Conservation (phyloP, 2,797 vertebrate genomes). For the Moxostoma hubbsi region DNA sequence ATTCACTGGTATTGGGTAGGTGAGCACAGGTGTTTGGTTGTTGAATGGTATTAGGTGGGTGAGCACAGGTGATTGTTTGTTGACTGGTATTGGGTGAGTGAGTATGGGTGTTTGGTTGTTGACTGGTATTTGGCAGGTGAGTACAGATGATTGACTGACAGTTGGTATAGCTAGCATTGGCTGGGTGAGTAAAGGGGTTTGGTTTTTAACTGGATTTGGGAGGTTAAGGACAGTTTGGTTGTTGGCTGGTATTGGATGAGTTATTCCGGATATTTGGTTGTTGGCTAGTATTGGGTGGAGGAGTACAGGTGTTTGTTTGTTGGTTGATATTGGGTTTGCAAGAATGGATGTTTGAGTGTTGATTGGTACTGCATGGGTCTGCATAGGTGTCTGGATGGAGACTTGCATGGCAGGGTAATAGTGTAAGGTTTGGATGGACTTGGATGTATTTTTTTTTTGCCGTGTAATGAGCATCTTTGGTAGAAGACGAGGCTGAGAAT, state of each 20-base stretch:
- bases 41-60: background rate
- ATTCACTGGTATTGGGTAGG: background rate
- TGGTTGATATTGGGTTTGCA: background rate
- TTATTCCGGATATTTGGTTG: background rate
- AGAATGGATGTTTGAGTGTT: no score
- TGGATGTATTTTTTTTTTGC: background rate
- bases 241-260: background rate
- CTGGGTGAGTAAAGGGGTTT: background rate
- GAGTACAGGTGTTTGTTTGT: background rate
- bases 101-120: background rate
- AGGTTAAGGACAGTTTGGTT: background rate
- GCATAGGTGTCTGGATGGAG: background rate
- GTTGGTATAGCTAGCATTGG: background rate
- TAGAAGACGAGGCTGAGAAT: background rate
- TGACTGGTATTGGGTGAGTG: background rate
- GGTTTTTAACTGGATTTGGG: background rate
- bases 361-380: background rate
- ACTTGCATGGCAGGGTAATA: background rate
- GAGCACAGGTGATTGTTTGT: rapidly evolving
- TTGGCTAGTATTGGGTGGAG: background rate
- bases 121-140: background rate
- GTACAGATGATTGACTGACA: background rate
- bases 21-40: background rate
- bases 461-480: background rate
- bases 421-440: constrained; percentile 9